Base-by-base conservation (phyloP, 2,113 vertebrate species). In the Myiozetetes cayanensis region DNA sequence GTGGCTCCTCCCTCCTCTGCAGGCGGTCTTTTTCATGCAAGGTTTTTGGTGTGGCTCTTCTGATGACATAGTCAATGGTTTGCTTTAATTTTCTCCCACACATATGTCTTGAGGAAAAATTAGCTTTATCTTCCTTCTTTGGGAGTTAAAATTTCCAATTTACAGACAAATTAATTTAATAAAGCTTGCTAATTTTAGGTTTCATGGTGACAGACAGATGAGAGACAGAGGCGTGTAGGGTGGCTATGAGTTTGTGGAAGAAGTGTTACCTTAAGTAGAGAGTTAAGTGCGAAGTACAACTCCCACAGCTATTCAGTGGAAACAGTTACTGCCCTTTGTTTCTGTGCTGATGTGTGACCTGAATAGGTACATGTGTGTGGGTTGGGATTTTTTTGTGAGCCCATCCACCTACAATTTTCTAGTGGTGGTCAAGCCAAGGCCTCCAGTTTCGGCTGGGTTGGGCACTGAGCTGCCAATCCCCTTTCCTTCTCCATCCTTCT, bases 211-310 rank as follows among this genome's bases (percentile, higher is more conserved):
- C 25, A 41, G 58, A 85, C 19, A 18, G 15, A 59, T 72, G 55
- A 61, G 56, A 49, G 13, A 33, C 20, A 30, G 31, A 27, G 31
- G n/a, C 49, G 39, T 47, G 19, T 49, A 11, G 41, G 30, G 14
- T 84, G 59, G 59, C 46, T 44, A 4, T 2, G 0, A 74, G 16
- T 66, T 79, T 47, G 33, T 0, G 0, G 55, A 86, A 71, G 30
- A 9, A 39, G 7, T 75, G 44, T 68, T 39, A 33, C 14, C 14
- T 41, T 39, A 27, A 47, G 37, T 16, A n/a, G 15, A 9, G 24
- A 39, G 71, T 63, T 63, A 53, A 43, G 39, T 44, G 16, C 22
- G 22, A 59, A 47, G 35, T 75, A 18, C 43, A 41, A 5, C 44
- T 86, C 19, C 22, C n/a, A 53, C 46, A 50, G 37, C n/a, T 63